Evolutionary conservation across 2,888 invertebrate genomes (phyloP), one percentile per base, ranked within the genome.

Genomic region (Hemicrepidius hirtus): DNA sequence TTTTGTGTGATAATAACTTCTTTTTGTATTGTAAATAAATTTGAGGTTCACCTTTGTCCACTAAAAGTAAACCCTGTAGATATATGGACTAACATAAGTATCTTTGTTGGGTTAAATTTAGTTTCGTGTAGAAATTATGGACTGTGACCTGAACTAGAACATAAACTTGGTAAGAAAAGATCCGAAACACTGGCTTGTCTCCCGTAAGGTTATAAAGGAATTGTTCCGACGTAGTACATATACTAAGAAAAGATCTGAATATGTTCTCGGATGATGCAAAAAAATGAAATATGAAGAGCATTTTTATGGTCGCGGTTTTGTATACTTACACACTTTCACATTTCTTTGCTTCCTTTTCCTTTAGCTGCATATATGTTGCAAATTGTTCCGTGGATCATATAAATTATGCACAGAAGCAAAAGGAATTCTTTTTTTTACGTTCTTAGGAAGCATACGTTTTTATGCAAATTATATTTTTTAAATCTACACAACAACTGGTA

Each of bases 231-330:
- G 35, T 4, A 40, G 37, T 37, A 57, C 35, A 37, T 13, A 50
- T 57, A n/a, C n/a, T n/a, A 57, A 57, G 21, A 40, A 40, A 37
- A 20, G 57, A 57, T 57, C 37, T 53, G 53, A 53, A 53, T 53
- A 53, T 53, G 53, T 57, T 57, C 57, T 21, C 20, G 57, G 37
- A 57, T 37, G 57, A 20, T 35, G 37, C 37, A 12, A 20, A 57
- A 20, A 57, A 57, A 57, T 57, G 57, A 57, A 57, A 57, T 57
- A 57, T 57, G 57, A 57, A 40, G n/a, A 40, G 13, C 40, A 57
- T 37, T 57, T 37, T 57, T 20, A 40, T 37, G 37, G 37, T 37
- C 57, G 57, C 57, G 37, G 57, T 37, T 57, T 57, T 57, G 37
- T 37, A 57, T 57, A 20, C 57, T 20, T 37, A 40, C 40, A 37